phyloP scores from a whole-genome alignment of 2,888 invertebrate species.

The Lepidocyrtinus sp. region DNA sequence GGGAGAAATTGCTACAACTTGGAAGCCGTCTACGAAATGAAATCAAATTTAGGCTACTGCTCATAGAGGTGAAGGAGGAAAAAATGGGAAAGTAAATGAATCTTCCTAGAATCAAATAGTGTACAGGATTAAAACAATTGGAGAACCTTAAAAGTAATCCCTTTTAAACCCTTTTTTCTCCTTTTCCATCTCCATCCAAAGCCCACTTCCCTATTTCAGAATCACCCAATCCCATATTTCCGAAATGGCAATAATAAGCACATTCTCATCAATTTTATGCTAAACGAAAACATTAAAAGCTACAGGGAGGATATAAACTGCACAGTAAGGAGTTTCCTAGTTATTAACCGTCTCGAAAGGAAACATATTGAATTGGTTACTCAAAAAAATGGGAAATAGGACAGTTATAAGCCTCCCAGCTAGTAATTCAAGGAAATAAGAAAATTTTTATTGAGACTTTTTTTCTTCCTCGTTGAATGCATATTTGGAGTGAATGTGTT shows the following conservation, averaged over 20 bases:
- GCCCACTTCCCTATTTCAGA: background rate
- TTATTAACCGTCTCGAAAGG: background rate
- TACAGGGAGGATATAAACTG: background rate
- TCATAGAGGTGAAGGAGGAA: too few species aligned
- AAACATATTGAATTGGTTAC: background rate
- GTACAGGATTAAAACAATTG: too few species aligned
- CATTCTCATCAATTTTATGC: background rate
- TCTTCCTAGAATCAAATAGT: too few species aligned
- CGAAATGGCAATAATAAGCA: background rate
- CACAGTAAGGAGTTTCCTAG: background rate
- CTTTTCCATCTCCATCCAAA: background rate
- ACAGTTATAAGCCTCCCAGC: too few species aligned
- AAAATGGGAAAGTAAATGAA: too few species aligned
- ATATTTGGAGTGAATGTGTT: conserved; percentile 12
- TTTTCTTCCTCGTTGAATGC: conserved; percentile 4
- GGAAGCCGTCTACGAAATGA: too few species aligned
- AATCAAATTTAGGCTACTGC: too few species aligned
- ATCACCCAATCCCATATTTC: conserved; percentile 1
- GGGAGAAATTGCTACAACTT: too few species aligned
- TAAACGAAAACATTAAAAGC: background rate
- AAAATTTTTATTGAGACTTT: conserved; percentile 44
- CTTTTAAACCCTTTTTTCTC: background rate
- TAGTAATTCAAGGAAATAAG: background rate
- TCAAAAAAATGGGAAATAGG: too few species aligned
- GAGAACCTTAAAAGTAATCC: background rate